A percentile compares a stretch with the other conserved stretches of the same genome.
phyloP scores from a whole-genome alignment of 2,888 invertebrate species.

The Hololepta plana region DNA sequence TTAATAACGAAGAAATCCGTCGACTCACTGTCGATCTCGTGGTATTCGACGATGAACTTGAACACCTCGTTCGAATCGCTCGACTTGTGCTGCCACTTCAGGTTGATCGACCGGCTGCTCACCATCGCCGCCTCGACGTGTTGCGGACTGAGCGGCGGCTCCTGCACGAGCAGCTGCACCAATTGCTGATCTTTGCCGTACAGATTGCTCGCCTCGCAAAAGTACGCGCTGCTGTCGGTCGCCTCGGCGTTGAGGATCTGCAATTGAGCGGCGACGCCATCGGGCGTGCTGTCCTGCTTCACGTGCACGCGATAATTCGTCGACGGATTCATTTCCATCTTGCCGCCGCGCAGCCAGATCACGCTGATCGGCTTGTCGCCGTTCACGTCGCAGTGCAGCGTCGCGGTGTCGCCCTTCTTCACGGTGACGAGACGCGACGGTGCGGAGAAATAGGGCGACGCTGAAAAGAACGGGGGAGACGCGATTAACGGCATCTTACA shows the following conservation, averaged over 20 bases:
- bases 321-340: slow-evolving; percentile 48
- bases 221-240: slow-evolving; percentile 56
- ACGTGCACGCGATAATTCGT: slow-evolving; percentile 43
- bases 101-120: slow-evolving; percentile 49
- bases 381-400: slow-evolving; percentile 55
- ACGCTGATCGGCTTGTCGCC: slow-evolving; percentile 66
- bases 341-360: slow-evolving; percentile 54
- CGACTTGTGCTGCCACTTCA: slow-evolving; percentile 57
- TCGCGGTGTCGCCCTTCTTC: slow-evolving; percentile 53
- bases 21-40: slow-evolving; percentile 42
- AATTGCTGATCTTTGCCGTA: slow-evolving; percentile 54
- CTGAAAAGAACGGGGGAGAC: too few species aligned
- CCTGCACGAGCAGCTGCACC: slow-evolving; percentile 55
- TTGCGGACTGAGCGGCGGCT: slow-evolving; percentile 53
- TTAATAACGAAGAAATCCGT: too few species aligned
- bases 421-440: slow-evolving; percentile 50
- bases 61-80: slow-evolving; percentile 52
- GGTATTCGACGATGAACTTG: slow-evolving; percentile 50
- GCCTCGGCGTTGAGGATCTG: slow-evolving; percentile 51
- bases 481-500: too few species aligned
- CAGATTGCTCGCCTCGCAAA: slow-evolving; percentile 59
- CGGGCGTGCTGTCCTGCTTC: slow-evolving; percentile 49
- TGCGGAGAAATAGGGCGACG: slow-evolving; percentile 53
- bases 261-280: slow-evolving; percentile 50
- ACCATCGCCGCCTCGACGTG: slow-evolving; percentile 49